Percentiles rank a stretch among this genome's conserved stretches.
These are phyloP conservation scores for Monoplex corrugatus DNA, from an alignment of 2,888 invertebrate species.

Conservation along the genomic window DNA sequence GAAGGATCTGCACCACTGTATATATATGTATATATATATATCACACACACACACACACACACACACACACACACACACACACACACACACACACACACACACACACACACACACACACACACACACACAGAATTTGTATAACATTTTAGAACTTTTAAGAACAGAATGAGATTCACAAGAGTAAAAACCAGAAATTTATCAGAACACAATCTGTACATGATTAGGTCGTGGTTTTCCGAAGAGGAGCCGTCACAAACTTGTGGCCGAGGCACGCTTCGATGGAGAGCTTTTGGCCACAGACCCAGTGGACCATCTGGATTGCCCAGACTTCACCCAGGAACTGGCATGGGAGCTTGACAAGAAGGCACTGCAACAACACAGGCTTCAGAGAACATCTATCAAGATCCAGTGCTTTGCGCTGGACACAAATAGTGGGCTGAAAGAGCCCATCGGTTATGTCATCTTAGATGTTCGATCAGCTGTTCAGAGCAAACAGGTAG, in stretches of 20 bases:
- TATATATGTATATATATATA: too few relatives aligned
- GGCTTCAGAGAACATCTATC: conserved; percentile 81
- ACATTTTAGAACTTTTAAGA: too few relatives aligned
- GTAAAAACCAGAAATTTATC: too few relatives aligned
- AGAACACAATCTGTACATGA: not conserved
- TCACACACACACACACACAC: too few relatives aligned
- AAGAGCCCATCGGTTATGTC: conserved; percentile 82
- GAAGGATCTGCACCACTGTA: too few relatives aligned
- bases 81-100: not conserved
- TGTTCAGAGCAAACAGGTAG: conserved; percentile 75
- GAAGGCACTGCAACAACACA: conserved; percentile 81
- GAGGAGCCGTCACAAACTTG: conserved; percentile 77
- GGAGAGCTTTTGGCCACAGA: conserved; percentile 82
- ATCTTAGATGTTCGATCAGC: conserved; percentile 82
- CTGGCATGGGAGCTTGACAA: conserved; percentile 83
- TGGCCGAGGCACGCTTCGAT: conserved; percentile 82
- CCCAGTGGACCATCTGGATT: conserved; percentile 80
- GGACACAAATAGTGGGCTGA: conserved; percentile 75
- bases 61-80: not conserved
- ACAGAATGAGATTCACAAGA: too few relatives aligned
- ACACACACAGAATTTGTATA: not conserved
- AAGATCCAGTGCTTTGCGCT: conserved; percentile 82
- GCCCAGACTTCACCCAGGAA: conserved; percentile 81
- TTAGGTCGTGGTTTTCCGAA: conserved; percentile 81
- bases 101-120: not conserved